Evolutionary conservation across 2,797 vertebrate genomes (phyloP).

Genomic region (Prunella strophiata): DNA sequence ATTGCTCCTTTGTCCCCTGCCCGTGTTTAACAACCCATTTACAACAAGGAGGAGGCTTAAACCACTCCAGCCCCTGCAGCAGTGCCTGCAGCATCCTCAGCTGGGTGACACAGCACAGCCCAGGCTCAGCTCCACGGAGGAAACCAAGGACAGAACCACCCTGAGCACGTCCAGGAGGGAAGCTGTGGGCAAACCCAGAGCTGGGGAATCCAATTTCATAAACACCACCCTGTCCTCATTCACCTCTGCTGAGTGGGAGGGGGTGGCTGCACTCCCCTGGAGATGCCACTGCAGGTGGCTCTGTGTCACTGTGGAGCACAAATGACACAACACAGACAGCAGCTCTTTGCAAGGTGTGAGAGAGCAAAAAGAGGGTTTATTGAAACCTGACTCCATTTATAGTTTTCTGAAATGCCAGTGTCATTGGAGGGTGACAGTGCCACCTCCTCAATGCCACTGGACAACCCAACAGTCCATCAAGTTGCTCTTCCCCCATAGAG

Average conservation of each 20-base stretch:
- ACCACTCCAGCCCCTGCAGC: background rate
- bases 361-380: no score
- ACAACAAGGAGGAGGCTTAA: slow-evolving; percentile 44
- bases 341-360: no score
- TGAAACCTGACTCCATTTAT: no score
- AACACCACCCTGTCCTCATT: background rate
- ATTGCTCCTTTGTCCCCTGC: slow-evolving; percentile 57
- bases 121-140: background rate
- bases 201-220: background rate
- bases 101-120: background rate
- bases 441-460: no score
- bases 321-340: no score
- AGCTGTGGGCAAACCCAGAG: background rate
- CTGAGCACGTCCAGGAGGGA: background rate
- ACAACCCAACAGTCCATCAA: no score
- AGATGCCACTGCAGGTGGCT: background rate
- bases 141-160: background rate
- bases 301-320: no score
- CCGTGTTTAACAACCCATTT: slow-evolving; percentile 43
- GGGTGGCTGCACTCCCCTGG: background rate
- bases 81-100: background rate
- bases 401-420: no score
- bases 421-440: no score
- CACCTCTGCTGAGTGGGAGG: background rate
- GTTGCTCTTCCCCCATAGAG: no score